Conservation (phyloP, 37 sponge, comb jelly and placozoan species). For the Oscarella lobularis region DNA sequence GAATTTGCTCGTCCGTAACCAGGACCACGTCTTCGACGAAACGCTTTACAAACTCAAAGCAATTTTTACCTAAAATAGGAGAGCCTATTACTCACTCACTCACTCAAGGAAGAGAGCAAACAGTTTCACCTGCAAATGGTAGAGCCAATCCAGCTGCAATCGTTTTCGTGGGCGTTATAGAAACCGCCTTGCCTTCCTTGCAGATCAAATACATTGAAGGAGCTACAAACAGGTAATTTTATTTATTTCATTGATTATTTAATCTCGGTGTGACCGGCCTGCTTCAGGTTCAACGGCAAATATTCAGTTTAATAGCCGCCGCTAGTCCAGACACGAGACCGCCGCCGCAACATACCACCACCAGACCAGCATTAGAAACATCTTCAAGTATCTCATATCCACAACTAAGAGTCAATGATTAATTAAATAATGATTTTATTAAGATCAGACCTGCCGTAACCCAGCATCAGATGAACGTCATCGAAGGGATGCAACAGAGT, state of each 20-base stretch:
- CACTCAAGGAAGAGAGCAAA: too few species aligned
- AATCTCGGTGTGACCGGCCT: too few species aligned
- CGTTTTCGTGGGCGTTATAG: conserved; percentile 10
- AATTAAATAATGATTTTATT: background rate
- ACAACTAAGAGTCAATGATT: background rate
- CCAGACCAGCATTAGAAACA: conserved; percentile 17
- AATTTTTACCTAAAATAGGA: background rate
- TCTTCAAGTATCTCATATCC: conserved; percentile 48
- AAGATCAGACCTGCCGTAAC: conserved; percentile 23
- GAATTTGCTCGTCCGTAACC: conserved; percentile 48
- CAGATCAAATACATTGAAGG: conserved; percentile 39
- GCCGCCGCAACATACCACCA: conserved; percentile 59
- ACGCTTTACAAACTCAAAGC: conserved; percentile 11
- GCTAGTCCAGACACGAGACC: conserved; percentile 48
- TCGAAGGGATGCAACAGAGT: conserved; percentile 42
- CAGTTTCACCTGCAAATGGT: conserved; percentile 38
- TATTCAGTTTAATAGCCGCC: conserved; percentile 26
- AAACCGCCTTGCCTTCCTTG: conserved; percentile 30
- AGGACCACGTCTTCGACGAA: conserved; percentile 42
- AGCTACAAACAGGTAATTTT: too few species aligned
- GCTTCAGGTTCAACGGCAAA: conserved; percentile 44
- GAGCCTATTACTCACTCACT: too few species aligned
- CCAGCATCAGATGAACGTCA: conserved; percentile 36
- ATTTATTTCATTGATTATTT: too few species aligned
- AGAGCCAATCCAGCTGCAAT: conserved; percentile 44